phyloP scores from a whole-genome alignment of 2,797 vertebrate genomes.

The Tarsius wallacei region DNA sequence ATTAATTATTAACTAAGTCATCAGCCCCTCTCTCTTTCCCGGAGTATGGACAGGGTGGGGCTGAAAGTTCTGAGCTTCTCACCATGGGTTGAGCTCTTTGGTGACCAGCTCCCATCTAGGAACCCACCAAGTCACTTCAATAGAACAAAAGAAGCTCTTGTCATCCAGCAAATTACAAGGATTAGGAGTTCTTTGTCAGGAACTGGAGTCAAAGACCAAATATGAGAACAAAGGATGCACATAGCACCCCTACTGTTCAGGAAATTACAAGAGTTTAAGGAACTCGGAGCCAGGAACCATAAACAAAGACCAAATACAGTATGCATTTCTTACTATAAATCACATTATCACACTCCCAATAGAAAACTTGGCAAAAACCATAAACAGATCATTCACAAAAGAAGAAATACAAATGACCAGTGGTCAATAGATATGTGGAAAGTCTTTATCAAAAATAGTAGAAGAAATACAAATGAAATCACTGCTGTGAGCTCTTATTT shows the following conservation, averaged over 20 bases:
- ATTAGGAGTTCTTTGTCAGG: background rate
- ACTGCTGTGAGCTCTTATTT: background rate
- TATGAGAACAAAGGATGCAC: background rate
- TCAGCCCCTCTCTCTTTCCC: background rate
- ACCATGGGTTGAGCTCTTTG: background rate
- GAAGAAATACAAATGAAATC: background rate
- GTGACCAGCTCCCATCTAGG: too few relatives aligned
- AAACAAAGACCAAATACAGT: background rate
- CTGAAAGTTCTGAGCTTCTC: background rate
- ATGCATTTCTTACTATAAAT: background rate
- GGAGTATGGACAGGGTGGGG: background rate
- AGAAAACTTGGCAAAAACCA: background rate
- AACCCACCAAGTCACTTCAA: background rate
- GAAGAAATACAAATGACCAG: background rate
- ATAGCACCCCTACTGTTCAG: background rate
- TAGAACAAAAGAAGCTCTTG: background rate
- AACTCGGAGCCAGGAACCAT: background rate
- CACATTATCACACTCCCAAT: background rate
- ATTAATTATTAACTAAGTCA: background rate
- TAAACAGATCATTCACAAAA: background rate
- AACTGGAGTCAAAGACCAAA: background rate
- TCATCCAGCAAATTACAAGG: background rate
- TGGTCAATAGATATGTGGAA: accelerated
- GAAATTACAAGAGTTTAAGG: background rate
- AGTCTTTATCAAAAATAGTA: background rate